Conservation (phyloP, 2,888 invertebrate genomes). For the Cephus sareptanus region DNA sequence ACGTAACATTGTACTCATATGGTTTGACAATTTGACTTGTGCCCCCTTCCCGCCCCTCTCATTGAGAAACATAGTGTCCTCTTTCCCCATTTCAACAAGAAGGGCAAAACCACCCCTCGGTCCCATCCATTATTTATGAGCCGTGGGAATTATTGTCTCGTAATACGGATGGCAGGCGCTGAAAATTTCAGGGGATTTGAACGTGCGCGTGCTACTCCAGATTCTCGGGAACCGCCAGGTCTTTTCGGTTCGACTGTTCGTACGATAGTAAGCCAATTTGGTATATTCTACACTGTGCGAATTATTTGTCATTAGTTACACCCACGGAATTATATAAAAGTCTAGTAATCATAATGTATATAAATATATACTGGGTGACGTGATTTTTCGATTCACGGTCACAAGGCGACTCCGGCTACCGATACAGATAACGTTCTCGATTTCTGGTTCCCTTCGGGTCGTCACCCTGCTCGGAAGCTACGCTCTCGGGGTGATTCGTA, state of each 20-base stretch:
- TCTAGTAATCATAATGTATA: neutral
- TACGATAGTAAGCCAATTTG: neutral
- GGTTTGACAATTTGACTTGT: slow-evolving; percentile 6
- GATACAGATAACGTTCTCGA: too few relatives aligned
- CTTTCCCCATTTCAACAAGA: slow-evolving; percentile 10
- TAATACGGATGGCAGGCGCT: slow-evolving; percentile 12
- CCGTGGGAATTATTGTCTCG: slow-evolving; percentile 20
- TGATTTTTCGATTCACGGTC: too few relatives aligned
- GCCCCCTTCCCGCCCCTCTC: slow-evolving; percentile 2
- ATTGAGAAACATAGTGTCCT: slow-evolving; percentile 27
- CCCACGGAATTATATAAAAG: neutral
- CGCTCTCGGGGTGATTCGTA: too few relatives aligned
- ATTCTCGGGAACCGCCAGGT: neutral
- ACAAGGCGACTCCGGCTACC: too few relatives aligned
- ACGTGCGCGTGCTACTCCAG: neutral
- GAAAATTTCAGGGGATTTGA: neutral
- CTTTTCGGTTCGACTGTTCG: neutral
- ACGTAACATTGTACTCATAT: neutral
- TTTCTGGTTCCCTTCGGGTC: too few relatives aligned
- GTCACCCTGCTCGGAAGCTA: too few relatives aligned
- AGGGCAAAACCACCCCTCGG: slow-evolving; percentile 1
- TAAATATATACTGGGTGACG: too few relatives aligned
- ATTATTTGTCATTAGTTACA: neutral
- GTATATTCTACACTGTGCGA: neutral
- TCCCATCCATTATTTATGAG: slow-evolving; percentile 26